A percentile compares a stretch with the other conserved stretches of the same genome.
phyloP scores from a whole-genome alignment of 92 coral and sea anemone genomes.

The Desmophyllum pertusum region DNA sequence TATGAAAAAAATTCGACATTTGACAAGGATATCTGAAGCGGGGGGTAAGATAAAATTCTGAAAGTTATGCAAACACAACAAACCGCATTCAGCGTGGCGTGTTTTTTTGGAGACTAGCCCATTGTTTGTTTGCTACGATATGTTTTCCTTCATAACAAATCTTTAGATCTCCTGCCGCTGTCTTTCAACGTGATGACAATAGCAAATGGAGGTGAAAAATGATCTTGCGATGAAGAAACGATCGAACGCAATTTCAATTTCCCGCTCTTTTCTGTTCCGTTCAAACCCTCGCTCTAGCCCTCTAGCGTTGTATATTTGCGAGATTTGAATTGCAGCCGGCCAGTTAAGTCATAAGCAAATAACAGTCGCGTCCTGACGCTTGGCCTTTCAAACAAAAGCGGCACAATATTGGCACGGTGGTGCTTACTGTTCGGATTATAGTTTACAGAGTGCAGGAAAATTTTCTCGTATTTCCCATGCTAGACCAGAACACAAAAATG shows the following conservation, averaged over 20 bases:
- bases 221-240: neutral
- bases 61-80: constrained; percentile 21
- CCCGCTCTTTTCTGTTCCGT: constrained; percentile 4
- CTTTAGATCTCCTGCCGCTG: neutral
- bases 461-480: neutral
- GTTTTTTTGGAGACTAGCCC: constrained; percentile 4
- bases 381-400: constrained; percentile 12
- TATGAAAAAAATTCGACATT: neutral
- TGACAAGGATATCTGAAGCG: neutral
- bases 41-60: constrained; percentile 5
- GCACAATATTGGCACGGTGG: constrained; percentile 5
- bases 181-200: neutral
- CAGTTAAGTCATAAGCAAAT: constrained; percentile 3
- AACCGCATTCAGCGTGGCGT: constrained; percentile 25
- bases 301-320: neutral
- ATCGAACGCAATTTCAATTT: constrained; percentile 21
- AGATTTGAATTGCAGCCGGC: neutral
- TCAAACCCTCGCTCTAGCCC: no score
- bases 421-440: constrained; percentile 15
- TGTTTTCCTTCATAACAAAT: constrained; percentile 24
- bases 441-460: neutral
- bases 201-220: neutral
- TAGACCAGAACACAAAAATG: neutral
- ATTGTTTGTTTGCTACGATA: constrained; percentile 29
- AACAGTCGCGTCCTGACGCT: constrained; percentile 31